These are phyloP conservation scores for Dissostichus mawsoni DNA, from an alignment of 2,113 vertebrate species.

Conservation along the genomic window DNA sequence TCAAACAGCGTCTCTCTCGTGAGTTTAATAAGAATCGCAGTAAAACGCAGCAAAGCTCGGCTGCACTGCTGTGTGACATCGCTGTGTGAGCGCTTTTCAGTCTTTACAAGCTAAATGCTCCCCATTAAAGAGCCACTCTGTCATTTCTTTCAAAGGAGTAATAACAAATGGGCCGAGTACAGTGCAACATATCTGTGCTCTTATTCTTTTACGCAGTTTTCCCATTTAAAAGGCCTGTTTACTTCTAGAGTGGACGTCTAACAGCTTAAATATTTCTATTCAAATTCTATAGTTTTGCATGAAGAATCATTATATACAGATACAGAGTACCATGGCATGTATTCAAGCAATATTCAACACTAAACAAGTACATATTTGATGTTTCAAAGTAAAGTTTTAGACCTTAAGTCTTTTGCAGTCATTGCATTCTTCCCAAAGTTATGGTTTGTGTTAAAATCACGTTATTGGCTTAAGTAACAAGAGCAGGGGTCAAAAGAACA, in stretches of 20 bases:
- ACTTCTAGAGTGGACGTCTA: too few relatives aligned
- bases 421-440: background rate
- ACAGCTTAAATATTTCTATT: background rate
- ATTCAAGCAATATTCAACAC: background rate
- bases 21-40: conserved; percentile 67
- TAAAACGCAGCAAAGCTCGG: conserved; percentile 40
- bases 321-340: too few relatives aligned
- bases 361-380: background rate
- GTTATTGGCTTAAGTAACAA: background rate
- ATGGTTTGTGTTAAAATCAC: background rate
- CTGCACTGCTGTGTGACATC: conserved; percentile 21
- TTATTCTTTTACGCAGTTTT: background rate
- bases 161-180: too few relatives aligned
- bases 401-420: background rate
- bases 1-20: conserved; percentile 63
- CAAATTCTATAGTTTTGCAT: background rate
- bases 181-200: background rate
- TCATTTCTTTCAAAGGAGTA: conserved; percentile 19
- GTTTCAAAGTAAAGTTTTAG: background rate
- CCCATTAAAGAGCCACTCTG: conserved; percentile 36
- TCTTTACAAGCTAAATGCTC: conserved; percentile 49
- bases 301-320: too few relatives aligned
- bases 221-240: too few relatives aligned
- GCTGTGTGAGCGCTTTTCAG: conserved; percentile 32
- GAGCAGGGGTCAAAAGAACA: conserved; percentile 6